phyloP scores from a whole-genome alignment of 2,797 vertebrate species.

The Epinephelus malabaricus region DNA sequence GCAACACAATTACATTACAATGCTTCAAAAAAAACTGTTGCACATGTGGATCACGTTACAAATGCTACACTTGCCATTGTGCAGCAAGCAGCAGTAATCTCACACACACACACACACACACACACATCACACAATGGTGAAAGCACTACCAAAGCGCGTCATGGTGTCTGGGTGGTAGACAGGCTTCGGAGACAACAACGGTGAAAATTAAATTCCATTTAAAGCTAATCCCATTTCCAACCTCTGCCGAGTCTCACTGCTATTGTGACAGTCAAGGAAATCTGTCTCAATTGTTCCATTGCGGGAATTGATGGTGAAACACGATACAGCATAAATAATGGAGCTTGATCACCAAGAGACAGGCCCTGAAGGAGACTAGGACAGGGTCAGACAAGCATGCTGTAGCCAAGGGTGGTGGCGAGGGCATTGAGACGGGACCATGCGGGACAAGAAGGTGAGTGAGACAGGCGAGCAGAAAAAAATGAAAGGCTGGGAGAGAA shows the following conservation, averaged over 20 bases:
- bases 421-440: slow-evolving; percentile 39
- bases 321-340: slow-evolving; percentile 85
- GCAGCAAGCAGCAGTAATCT: slow-evolving; percentile 56
- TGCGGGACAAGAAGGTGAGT: slow-evolving; percentile 46
- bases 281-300: slow-evolving; percentile 85
- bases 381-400: slow-evolving; percentile 79
- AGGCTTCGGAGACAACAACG: slow-evolving; percentile 82
- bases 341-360: slow-evolving; percentile 76
- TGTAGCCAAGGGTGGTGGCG: slow-evolving; percentile 54
- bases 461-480: slow-evolving; percentile 49
- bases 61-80: slow-evolving; percentile 49
- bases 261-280: slow-evolving; percentile 86
- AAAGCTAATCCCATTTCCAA: slow-evolving; percentile 88
- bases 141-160: slow-evolving; percentile 67
- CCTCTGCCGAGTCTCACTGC: slow-evolving; percentile 82
- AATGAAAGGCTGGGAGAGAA: slow-evolving; percentile 43
- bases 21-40: slow-evolving; percentile 42
- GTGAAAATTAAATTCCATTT: slow-evolving; percentile 90
- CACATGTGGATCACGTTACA: slow-evolving; percentile 54
- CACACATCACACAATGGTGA: slow-evolving; percentile 55
- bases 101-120: slow-evolving; percentile 27
- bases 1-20: slow-evolving; percentile 42
- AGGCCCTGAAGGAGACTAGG: slow-evolving; percentile 73
- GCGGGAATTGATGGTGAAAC: slow-evolving; percentile 84
- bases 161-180: slow-evolving; percentile 85